phyloP scores from a whole-genome alignment of 2,113 vertebrate genomes.

The Anhinga anhinga region DNA sequence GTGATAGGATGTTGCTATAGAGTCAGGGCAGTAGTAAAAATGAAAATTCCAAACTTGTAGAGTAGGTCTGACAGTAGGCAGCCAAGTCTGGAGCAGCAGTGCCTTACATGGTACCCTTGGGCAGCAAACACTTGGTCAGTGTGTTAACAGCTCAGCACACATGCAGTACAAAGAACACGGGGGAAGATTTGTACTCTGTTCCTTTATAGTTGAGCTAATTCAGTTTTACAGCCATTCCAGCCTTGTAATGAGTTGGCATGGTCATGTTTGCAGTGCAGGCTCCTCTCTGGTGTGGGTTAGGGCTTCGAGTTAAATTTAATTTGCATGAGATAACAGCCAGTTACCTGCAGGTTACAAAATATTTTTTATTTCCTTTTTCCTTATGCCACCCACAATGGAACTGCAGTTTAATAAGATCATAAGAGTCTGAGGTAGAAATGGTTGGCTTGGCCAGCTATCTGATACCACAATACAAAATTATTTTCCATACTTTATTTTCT shows the following conservation, averaged over 20 bases:
- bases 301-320: background rate
- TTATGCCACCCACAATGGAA: background rate
- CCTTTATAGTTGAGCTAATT: background rate
- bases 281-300: background rate
- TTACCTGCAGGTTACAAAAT: background rate
- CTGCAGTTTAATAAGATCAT: background rate
- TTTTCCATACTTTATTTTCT: background rate
- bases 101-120: background rate
- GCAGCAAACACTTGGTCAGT: background rate
- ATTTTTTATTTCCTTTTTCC: background rate
- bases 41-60: background rate
- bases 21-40: background rate
- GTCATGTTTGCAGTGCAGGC: background rate
- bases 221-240: background rate
- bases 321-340: background rate
- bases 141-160: background rate
- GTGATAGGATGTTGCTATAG: background rate
- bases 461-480: background rate
- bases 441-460: background rate
- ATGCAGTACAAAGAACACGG: background rate
- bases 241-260: background rate
- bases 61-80: background rate
- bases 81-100: background rate
- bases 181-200: background rate
- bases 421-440: background rate